phyloP scores from a whole-genome alignment of 2,888 invertebrate genomes.

The Leucania comma region DNA sequence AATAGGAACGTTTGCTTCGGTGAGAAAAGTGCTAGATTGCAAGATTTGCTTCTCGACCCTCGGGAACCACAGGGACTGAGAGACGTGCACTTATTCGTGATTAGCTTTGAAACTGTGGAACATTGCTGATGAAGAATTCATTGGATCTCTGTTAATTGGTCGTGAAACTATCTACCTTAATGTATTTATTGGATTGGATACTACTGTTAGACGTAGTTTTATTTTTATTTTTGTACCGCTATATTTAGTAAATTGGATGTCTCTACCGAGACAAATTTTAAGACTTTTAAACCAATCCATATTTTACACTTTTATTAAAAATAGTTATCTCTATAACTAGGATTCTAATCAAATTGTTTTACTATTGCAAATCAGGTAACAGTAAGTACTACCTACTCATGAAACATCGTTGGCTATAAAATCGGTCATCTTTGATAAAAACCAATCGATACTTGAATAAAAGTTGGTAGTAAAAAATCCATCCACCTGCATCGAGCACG shows the following conservation, averaged over 20 bases:
- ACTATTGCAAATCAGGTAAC: conserved; percentile 19
- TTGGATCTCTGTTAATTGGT: conserved; percentile 42
- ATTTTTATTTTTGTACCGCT: conserved; percentile 2
- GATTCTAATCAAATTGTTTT: conserved; percentile 10
- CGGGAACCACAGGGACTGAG: conserved; percentile 18
- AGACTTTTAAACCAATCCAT: not conserved
- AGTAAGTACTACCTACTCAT: not conserved
- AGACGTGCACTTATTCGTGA: conserved; percentile 53
- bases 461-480: conserved; percentile 37
- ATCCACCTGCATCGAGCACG: conserved; percentile 57
- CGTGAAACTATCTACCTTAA: conserved; percentile 31
- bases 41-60: conserved; percentile 31
- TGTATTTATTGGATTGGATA: conserved; percentile 24
- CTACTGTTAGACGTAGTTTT: not conserved
- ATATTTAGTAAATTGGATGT: not conserved
- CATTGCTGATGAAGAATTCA: conserved; percentile 58
- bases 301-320: not conserved
- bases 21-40: conserved; percentile 44
- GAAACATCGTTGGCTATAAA: conserved; percentile 29
- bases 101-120: conserved; percentile 41
- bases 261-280: not conserved
- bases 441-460: conserved; percentile 26
- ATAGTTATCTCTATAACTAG: not conserved
- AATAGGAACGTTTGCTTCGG: conserved; percentile 38
- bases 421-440: conserved; percentile 49